A percentile compares a stretch with the other conserved stretches of the same genome.
Evolutionary conservation across 2,888 invertebrate genomes (phyloP).

Genomic region (Phengaris alcon): DNA sequence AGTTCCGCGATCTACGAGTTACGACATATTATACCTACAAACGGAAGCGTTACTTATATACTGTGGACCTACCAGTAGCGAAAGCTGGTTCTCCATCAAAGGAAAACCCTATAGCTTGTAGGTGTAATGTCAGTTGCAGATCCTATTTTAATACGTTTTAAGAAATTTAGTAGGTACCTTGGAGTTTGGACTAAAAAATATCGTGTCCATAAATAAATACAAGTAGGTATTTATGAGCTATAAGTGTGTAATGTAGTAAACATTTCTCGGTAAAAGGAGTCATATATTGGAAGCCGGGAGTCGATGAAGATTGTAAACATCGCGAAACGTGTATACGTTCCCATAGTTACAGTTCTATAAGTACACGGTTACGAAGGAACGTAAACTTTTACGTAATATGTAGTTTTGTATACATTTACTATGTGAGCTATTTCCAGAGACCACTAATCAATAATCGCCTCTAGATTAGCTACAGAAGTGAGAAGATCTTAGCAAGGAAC

Average conservation of each 20-base stretch:
- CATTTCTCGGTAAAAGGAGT: constrained; percentile 7
- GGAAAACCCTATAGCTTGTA: too few species aligned
- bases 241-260: not conserved
- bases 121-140: too few species aligned
- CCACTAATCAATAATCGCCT: constrained; percentile 9
- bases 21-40: too few species aligned
- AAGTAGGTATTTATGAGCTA: too few species aligned
- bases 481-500: not conserved
- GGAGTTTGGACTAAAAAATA: too few species aligned
- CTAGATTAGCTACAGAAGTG: not conserved
- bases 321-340: not conserved
- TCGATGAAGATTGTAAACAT: constrained; percentile 5
- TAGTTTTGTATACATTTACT: not conserved
- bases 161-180: too few species aligned
- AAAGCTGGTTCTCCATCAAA: too few species aligned
- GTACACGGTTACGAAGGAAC: constrained; percentile 10
- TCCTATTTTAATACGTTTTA: too few species aligned
- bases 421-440: constrained; percentile 17
- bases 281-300: not conserved
- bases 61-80: too few species aligned
- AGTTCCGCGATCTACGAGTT: too few species aligned
- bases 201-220: too few species aligned
- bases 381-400: constrained; percentile 24
- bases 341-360: constrained; percentile 23
- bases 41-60: too few species aligned